phyloP scores from a whole-genome alignment of 2,113 vertebrate species.

The Neolamprologus falcicula region DNA sequence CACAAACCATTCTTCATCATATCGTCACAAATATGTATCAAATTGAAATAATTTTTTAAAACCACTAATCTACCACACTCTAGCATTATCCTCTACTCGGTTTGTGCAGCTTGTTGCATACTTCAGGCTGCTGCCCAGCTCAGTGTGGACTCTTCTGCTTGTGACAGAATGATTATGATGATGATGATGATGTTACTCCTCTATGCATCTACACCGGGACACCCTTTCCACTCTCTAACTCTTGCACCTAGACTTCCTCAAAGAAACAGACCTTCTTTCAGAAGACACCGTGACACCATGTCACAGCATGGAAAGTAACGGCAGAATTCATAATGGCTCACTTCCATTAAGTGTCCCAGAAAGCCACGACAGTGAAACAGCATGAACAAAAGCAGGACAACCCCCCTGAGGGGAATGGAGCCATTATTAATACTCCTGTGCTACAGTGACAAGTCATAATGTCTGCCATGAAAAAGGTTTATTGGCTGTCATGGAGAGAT shows the following conservation, averaged over 20 bases:
- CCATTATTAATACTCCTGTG: neutral
- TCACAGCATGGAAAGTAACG: neutral
- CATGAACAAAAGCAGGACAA: neutral
- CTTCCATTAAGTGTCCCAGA: neutral
- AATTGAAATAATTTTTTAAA: neutral
- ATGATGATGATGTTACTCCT: neutral
- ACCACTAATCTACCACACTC: neutral
- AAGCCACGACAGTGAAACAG: neutral
- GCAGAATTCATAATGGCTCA: neutral
- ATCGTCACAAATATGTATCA: neutral
- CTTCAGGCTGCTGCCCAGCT: neutral
- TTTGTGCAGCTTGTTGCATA: neutral
- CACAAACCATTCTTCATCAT: neutral
- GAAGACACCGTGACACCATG: neutral
- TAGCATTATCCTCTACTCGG: neutral
- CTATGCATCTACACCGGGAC: neutral
- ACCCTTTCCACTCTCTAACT: neutral
- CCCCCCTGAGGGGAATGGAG: neutral
- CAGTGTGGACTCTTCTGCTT: neutral
- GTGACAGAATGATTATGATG: neutral
- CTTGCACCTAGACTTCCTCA: neutral
- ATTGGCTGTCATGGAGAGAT: neutral
- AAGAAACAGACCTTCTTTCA: accelerated
- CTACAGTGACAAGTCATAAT: neutral
- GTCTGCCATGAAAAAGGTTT: neutral